These are phyloP conservation scores for Varanus salvator DNA, from an alignment of 2,113 vertebrate genomes.

Conservation along the genomic window DNA sequence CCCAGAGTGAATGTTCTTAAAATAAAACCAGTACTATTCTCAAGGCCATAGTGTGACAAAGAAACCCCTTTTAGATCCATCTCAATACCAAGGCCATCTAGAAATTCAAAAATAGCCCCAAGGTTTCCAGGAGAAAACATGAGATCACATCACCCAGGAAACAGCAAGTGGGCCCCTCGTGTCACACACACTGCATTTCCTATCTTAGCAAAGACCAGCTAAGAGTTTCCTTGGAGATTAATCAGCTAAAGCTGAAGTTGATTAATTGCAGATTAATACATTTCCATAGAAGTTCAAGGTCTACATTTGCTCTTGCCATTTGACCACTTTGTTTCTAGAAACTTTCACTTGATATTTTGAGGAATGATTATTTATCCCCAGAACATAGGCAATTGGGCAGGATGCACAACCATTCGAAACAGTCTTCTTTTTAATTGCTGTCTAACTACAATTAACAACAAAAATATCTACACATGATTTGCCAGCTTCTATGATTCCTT, in stretches of 20 bases:
- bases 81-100: not conserved
- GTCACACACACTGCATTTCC: not conserved
- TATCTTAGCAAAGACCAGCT: not conserved
- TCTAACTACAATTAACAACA: conserved; percentile 26
- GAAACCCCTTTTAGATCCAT: not conserved
- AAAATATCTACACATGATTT: not conserved
- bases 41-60: conserved; percentile 47
- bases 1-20: conserved; percentile 76
- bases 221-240: not conserved
- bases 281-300: not conserved
- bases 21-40: conserved; percentile 74
- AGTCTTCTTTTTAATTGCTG: conserved; percentile 63
- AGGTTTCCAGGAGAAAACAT: not conserved
- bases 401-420: conserved; percentile 64
- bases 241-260: not conserved
- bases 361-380: not conserved
- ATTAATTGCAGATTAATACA: not conserved
- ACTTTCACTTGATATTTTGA: not conserved
- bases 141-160: not conserved
- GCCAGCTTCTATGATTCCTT: not conserved
- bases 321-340: not conserved
- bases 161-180: not conserved
- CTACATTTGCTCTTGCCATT: not conserved
- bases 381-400: conserved; percentile 50
- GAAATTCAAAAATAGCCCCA: not conserved